Conservation (phyloP, 2,888 invertebrate species). For the Dilophus febrilis region DNA sequence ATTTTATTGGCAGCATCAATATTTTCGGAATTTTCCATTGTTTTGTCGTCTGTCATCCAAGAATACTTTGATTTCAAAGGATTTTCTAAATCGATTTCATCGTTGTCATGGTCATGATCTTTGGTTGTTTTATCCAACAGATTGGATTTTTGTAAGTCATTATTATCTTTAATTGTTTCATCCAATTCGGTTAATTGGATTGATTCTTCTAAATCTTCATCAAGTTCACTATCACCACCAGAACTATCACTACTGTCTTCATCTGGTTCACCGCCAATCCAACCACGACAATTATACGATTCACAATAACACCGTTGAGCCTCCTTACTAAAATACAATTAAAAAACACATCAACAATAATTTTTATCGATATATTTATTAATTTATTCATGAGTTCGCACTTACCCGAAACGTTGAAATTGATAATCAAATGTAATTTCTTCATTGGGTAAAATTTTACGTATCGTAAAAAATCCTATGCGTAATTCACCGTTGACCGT, state of each 20-base stretch:
- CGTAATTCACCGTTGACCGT: conserved; percentile 82
- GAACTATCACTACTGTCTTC: conserved; percentile 8
- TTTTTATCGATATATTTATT: conserved; percentile 6
- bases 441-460: conserved; percentile 67
- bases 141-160: not conserved
- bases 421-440: conserved; percentile 99
- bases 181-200: conserved; percentile 32
- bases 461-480: conserved; percentile 90
- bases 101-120: too few species aligned
- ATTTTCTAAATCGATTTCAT: too few species aligned
- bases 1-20: conserved; percentile 3
- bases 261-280: conserved; percentile 83
- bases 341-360: conserved; percentile 4
- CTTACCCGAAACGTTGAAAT: conserved; percentile 88
- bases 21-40: too few species aligned
- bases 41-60: too few species aligned
- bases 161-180: conserved; percentile 5
- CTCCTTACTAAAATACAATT: conserved; percentile 53
- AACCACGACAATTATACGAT: conserved; percentile 75
- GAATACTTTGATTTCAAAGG: too few species aligned
- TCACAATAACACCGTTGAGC: conserved; percentile 95
- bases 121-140: too few species aligned
- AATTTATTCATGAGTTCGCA: too few species aligned
- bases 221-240: conserved; percentile 26
- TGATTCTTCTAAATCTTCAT: conserved; percentile 18